Conservation (phyloP, 2,797 vertebrate genomes). For the Setipinna tenuifilis region DNA sequence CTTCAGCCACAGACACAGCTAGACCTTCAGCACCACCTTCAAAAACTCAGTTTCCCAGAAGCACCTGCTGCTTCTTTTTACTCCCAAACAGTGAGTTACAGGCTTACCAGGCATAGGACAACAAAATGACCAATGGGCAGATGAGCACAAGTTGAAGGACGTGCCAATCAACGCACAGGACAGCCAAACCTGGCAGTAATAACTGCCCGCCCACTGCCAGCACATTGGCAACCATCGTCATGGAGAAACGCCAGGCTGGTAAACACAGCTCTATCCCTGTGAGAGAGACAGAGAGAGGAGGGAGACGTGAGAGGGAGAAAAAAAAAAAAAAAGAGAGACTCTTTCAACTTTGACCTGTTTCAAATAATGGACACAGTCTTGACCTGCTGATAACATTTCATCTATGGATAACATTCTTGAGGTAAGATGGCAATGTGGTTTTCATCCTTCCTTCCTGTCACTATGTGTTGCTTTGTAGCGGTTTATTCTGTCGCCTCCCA, state of each 20-base stretch:
- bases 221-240: conserved; percentile 97
- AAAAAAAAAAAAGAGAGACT: background rate
- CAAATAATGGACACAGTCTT: background rate
- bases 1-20: background rate
- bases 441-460: background rate
- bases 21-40: background rate
- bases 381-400: background rate
- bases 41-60: background rate
- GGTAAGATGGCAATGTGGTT: background rate
- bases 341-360: background rate
- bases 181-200: conserved; percentile 93
- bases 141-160: conserved; percentile 93
- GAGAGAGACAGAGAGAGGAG: conserved; percentile 35
- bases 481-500: conserved; percentile 9
- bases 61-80: background rate
- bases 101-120: conserved; percentile 91
- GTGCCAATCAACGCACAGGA: conserved; percentile 94
- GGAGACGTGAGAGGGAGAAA: background rate
- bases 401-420: background rate
- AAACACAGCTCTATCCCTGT: conserved; percentile 94
- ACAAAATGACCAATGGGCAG: conserved; percentile 94
- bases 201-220: conserved; percentile 92
- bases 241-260: conserved; percentile 90
- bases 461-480: conserved; percentile 11
- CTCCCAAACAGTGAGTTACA: conserved; percentile 1